These are phyloP conservation scores for Python bivittatus DNA, from an alignment of 2,113 vertebrate species.

Conservation along the genomic window DNA sequence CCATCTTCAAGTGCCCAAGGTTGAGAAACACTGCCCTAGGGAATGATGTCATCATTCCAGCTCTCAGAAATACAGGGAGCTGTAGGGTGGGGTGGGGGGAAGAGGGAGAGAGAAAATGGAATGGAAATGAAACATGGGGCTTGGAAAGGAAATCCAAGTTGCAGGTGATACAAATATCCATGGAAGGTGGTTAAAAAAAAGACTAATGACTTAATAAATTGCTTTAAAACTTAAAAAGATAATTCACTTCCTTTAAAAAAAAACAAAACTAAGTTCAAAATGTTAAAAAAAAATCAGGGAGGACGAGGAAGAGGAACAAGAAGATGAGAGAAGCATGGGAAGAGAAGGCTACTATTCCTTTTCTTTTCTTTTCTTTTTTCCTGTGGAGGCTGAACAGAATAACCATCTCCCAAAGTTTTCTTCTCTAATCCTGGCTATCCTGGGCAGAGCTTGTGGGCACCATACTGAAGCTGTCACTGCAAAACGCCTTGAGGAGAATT, in stretches of 20 bases:
- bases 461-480: neutral
- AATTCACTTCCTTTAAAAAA: neutral
- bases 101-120: too few species aligned
- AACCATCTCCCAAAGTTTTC: neutral
- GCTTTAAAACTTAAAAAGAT: neutral
- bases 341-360: too few species aligned
- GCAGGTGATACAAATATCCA: neutral
- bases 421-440: neutral
- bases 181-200: neutral
- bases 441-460: neutral
- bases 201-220: neutral
- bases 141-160: neutral
- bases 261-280: neutral
- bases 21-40: neutral
- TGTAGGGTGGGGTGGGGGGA: neutral
- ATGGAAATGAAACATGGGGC: neutral
- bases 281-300: neutral
- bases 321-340: neutral
- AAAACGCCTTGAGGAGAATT: neutral
- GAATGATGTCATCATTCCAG: neutral
- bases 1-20: too few species aligned
- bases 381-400: neutral
- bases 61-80: neutral
- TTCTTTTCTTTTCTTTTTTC: too few species aligned
- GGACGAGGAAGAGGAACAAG: neutral